Evolutionary conservation across 2,797 vertebrate species (phyloP), one percentile per base, ranked within the genome.

Genomic region (Myotis vivesi): DNA sequence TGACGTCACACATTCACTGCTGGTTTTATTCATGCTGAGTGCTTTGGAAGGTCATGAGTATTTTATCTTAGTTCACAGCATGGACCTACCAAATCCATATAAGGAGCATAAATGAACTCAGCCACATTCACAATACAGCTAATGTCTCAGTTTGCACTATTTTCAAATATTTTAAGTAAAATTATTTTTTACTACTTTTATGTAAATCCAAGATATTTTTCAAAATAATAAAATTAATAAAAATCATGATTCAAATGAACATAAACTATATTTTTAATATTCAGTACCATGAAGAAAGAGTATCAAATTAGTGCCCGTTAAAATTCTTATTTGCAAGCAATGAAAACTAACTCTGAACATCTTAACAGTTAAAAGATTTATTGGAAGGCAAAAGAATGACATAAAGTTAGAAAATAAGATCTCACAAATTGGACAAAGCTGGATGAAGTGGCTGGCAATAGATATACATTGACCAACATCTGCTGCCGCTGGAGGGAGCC

Each of bases 221-320:
- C 16, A 87, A 96, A 66, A 87, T 87, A 46, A 41, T 84, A 66
- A 81, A 71, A n/a, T 75, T 73, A 75, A 51, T 20, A 28, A 77
- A 55, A 55, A 44, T 25, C 28, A 44, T 3, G 7, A 38, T 23
- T 38, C 44, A 77, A 55, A 30, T 59, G 28, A 64, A 59, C 28
- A 41, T 8, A 55, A 69, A 62, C 23, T 66, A 8, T 22, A 55
- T 79, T 55, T 41, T 72, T 53, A 81, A 4, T 33, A 46, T 28
- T 55, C 33, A 46, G 20, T 77, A 73, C 51, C 46, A 77, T 2
- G 1, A 77, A n/a, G 20, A 64, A 57, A 81, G 33, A 20, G 79
- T 15, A 41, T 77, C 55, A 72, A 33, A 19, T 88, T 33, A 9
- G 23, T 7, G 13, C 30, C 30, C 6, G 30, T 92, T 33, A 87